Conservation (phyloP, 2,797 vertebrate genomes). For the Melanotaenia trifasciata region DNA sequence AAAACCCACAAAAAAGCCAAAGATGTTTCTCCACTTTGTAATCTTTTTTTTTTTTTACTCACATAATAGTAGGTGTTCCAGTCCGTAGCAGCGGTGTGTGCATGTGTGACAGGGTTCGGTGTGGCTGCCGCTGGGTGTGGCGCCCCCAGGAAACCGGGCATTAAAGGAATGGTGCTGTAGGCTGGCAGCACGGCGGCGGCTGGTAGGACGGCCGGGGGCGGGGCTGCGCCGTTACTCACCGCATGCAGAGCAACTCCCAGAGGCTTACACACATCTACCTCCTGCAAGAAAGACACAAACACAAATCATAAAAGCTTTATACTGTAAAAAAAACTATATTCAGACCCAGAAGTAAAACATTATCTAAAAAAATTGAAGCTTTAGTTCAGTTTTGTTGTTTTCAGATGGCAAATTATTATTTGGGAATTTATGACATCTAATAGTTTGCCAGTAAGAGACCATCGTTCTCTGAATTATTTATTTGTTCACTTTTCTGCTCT, state of each 20-base stretch:
- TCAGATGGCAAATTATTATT: neutral
- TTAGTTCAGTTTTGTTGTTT: neutral
- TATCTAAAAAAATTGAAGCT: neutral
- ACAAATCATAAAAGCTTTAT: neutral
- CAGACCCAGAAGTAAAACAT: neutral
- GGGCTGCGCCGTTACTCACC: conserved; percentile 76
- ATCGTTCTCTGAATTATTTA: neutral
- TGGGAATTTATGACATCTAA: neutral
- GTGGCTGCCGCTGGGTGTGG: conserved; percentile 70
- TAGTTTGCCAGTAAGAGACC: neutral
- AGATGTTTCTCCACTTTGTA: neutral
- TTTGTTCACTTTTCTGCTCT: conserved; percentile 12
- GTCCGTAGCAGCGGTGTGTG: conserved; percentile 72
- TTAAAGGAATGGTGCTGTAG: conserved; percentile 84
- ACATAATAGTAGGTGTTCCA: conserved; percentile 82
- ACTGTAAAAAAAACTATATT: neutral
- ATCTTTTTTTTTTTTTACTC: conserved; percentile 42
- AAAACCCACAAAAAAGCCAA: neutral
- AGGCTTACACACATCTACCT: conserved; percentile 81
- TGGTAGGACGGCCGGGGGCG: conserved; percentile 75
- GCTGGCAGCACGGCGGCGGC: conserved; percentile 76
- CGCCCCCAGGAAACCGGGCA: conserved; percentile 83
- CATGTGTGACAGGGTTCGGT: conserved; percentile 55
- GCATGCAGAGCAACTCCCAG: conserved; percentile 79
- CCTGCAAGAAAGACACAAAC: conserved; percentile 60